Evolutionary conservation across 2,888 invertebrate genomes (phyloP).

Genomic region (Tetropium fuscum): DNA sequence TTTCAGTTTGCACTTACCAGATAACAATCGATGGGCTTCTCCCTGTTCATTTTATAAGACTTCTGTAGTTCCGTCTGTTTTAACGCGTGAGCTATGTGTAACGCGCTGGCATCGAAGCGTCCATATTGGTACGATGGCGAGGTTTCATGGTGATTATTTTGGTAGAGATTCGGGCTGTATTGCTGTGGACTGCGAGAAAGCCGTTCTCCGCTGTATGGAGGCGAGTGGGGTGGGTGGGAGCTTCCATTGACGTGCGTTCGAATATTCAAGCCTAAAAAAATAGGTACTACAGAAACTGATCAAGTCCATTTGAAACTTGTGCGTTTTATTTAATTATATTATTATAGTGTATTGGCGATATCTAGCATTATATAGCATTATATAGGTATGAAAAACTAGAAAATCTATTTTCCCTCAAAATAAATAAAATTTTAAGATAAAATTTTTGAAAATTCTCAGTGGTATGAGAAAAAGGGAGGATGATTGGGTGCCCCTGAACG

Average conservation of each 20-base stretch:
- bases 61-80: conserved; percentile 93
- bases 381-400: too few relatives aligned
- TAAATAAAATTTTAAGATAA: too few relatives aligned
- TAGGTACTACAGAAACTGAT: too few relatives aligned
- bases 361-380: too few relatives aligned
- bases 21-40: conserved; percentile 93
- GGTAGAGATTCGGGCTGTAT: conserved; percentile 67
- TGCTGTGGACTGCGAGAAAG: conserved; percentile 69
- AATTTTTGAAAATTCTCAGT: too few relatives aligned
- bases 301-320: too few relatives aligned
- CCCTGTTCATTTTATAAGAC: conserved; percentile 85
- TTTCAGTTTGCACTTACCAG: conserved; percentile 76
- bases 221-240: conserved; percentile 57
- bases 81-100: conserved; percentile 93
- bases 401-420: too few relatives aligned
- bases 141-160: conserved; percentile 63
- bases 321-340: too few relatives aligned
- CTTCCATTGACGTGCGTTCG: conserved; percentile 65
- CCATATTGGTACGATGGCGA: conserved; percentile 81
- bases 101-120: conserved; percentile 91
- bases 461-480: too few relatives aligned
- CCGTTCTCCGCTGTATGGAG: conserved; percentile 58
- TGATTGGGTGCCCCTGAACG: too few relatives aligned
- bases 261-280: conserved; percentile 67
- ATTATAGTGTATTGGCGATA: too few relatives aligned